Conservation (phyloP, 2,888 invertebrate genomes). For the Phania funesta region DNA sequence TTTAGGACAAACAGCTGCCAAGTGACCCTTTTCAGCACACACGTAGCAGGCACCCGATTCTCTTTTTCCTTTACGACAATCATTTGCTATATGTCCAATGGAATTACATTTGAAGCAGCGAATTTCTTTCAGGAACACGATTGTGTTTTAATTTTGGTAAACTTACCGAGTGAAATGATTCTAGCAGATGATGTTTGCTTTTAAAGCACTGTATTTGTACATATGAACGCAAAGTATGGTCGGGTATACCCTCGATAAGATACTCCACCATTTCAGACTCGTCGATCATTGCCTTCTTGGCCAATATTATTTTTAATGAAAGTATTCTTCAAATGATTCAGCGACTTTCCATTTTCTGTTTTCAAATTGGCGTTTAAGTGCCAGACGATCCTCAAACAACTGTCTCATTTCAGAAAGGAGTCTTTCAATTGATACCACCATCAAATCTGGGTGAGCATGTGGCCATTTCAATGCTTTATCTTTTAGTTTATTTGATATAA, state of each 20-base stretch:
- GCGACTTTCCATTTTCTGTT: slow-evolving; percentile 55
- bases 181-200: slow-evolving; percentile 13
- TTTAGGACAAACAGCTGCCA: slow-evolving; percentile 53
- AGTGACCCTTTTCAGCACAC: slow-evolving; percentile 54
- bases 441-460: slow-evolving; percentile 38
- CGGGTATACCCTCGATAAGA: slow-evolving; percentile 63
- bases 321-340: slow-evolving; percentile 65
- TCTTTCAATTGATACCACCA: slow-evolving; percentile 30
- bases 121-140: slow-evolving; percentile 1
- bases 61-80: slow-evolving; percentile 59
- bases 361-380: slow-evolving; percentile 53
- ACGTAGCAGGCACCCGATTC: slow-evolving; percentile 48
- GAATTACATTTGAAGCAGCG: slow-evolving; percentile 62
- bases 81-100: slow-evolving; percentile 47
- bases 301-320: slow-evolving; percentile 63
- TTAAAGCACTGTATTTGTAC: slow-evolving; percentile 54
- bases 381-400: slow-evolving; percentile 34
- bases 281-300: slow-evolving; percentile 63
- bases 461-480: slow-evolving; percentile 52
- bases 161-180: slow-evolving; percentile 31
- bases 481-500: slow-evolving; percentile 52
- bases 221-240: slow-evolving; percentile 26
- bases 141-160: slow-evolving; percentile 12
- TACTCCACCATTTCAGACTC: slow-evolving; percentile 68
- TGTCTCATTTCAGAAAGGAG: slow-evolving; percentile 40